Evolutionary conservation across 2,113 vertebrate species (phyloP), one percentile per base, ranked within the genome.

Genomic region (Ondatra zibethicus): DNA sequence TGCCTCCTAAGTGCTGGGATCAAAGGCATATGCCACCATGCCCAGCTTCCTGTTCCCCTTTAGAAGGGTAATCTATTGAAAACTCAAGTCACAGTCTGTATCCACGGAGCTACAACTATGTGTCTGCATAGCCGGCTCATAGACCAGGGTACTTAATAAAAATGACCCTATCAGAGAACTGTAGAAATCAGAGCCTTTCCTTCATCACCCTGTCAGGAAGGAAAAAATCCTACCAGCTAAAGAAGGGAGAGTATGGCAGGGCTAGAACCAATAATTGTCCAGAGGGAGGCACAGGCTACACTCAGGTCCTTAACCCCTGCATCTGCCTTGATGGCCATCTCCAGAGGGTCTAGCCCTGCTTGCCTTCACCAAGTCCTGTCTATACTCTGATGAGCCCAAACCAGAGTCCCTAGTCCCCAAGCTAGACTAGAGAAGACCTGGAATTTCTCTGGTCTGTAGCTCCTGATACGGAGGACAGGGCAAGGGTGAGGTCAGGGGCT

Each of bases 1-100:
- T 84, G 81, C 25, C n/a, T 63, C 81, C 81, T n/a, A 39, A 63
- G 13, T 63, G n/a, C 55, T 84, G n/a, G 7, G 12, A 42, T 42
- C 25, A 17, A 84, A 84, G 55, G 13, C 33, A 12, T 25, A 11
- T 0, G 27, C n/a, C n/a, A 42, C n/a, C 25, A 29, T 39, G 27
- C 75, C 36, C 52, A n/a, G 52, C 80, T 82, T 94, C 89, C 70
- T 96, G 58, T 97, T 97, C 86, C 84, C 87, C 72, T 94, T 47
- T 94, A 92, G 96, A 95, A 42, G 87, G 65, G 36, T 66, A 94
- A 96, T 88, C 91, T 92, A 76, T 39, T 72, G 72, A 76, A 50
- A 91, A 45, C 63, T 94, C 81, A 81, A 89, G 89, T 96, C 76
- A 47, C 52, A 86, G 39, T 65, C 91, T 92, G 13, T 68, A 36